phyloP scores from a whole-genome alignment of 2,113 vertebrate species.

The Plecturocebus donacophilus region DNA sequence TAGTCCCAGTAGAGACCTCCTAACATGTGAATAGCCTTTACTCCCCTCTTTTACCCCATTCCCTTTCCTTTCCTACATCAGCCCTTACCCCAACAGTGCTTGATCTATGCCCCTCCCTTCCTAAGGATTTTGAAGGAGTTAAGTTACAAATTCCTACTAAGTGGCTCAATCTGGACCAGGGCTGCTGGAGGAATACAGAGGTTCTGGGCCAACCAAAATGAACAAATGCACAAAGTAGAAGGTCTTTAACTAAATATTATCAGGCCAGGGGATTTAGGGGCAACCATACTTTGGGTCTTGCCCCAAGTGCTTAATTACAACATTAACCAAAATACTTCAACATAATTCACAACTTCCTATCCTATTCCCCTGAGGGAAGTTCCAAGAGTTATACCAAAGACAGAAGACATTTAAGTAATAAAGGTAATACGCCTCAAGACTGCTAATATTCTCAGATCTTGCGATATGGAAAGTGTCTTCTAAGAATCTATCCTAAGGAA shows the following conservation, averaged over 20 bases:
- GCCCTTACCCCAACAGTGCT: neutral
- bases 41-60: neutral
- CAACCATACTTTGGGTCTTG: conserved; percentile 17
- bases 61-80: neutral
- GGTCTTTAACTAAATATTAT: neutral
- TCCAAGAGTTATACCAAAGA: conserved; percentile 15
- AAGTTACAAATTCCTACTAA: conserved; percentile 34
- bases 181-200: neutral
- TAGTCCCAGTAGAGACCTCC: neutral
- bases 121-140: neutral
- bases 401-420: conserved; percentile 33
- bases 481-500: conserved; percentile 42
- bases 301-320: conserved; percentile 4
- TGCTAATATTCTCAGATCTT: neutral
- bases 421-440: conserved; percentile 4
- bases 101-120: neutral
- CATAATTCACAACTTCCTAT: conserved; percentile 1
- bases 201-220: neutral
- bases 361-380: neutral
- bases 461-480: conserved; percentile 32
- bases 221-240: conserved; percentile 24
- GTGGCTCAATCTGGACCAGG: neutral
- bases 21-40: neutral
- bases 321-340: conserved; percentile 10
- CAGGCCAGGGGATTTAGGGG: neutral